Percentiles rank a stretch among this genome's conserved stretches.
phyloP scores from a whole-genome alignment of 2,113 vertebrate species.

The Callionymus lyra region DNA sequence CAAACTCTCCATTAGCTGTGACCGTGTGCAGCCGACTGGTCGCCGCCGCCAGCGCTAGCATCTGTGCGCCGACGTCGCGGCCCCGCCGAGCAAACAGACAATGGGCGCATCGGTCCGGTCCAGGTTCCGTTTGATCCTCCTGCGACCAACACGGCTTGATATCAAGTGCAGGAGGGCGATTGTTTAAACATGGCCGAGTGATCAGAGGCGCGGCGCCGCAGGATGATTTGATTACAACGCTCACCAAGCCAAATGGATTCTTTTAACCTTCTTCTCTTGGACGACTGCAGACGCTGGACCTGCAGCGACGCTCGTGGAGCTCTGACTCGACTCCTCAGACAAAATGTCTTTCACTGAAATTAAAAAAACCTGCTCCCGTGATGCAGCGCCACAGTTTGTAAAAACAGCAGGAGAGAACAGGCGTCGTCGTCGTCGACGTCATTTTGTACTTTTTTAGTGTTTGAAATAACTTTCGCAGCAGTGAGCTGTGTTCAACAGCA shows the following conservation, averaged over 20 bases:
- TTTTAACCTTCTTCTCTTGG: constrained; percentile 16
- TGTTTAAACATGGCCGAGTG: constrained; percentile 27
- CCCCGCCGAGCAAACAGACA: constrained; percentile 18
- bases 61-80: constrained; percentile 19
- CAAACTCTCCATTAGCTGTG: too few species aligned
- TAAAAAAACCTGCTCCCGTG: too few species aligned
- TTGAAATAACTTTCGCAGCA: too few species aligned
- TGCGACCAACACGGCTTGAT: constrained; percentile 22
- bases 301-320: too few species aligned
- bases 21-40: constrained; percentile 36
- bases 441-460: too few species aligned
- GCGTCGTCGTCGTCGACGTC: too few species aligned
- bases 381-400: too few species aligned
- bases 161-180: constrained; percentile 28
- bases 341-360: too few species aligned
- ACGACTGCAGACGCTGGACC: neutral
- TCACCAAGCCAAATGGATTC: constrained; percentile 14
- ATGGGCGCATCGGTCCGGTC: constrained; percentile 27
- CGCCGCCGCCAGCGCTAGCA: constrained; percentile 17
- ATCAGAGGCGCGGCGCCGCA: constrained; percentile 25
- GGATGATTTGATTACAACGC: constrained; percentile 31
- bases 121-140: constrained; percentile 35
- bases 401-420: too few species aligned
- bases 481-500: too few species aligned
- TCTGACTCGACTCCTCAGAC: too few species aligned